These are phyloP conservation scores for Drosophila tropicalis DNA, from an alignment of 1,140 invertebrate genomes.

Conservation along the genomic window DNA sequence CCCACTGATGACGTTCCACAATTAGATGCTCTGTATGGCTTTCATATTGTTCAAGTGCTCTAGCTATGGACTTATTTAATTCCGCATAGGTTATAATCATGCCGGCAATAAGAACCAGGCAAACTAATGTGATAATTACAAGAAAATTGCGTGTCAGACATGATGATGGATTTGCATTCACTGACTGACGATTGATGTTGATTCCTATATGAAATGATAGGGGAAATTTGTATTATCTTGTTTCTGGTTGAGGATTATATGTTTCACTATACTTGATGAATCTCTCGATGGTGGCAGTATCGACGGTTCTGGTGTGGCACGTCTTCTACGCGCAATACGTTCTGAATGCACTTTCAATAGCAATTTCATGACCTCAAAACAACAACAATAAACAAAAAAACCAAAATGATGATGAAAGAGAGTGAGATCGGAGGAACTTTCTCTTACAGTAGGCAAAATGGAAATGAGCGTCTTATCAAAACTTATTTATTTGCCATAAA, in stretches of 20 bases:
- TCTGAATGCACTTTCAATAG: constrained; percentile 78
- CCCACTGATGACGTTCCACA: constrained; percentile 84
- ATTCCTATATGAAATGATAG: constrained; percentile 51
- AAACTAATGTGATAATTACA: constrained; percentile 58
- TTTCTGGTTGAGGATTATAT: too few relatives aligned
- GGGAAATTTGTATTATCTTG: constrained; percentile 1
- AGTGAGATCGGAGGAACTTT: constrained; percentile 1
- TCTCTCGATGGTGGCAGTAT: constrained; percentile 34
- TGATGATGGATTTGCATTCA: constrained; percentile 41
- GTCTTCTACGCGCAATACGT: constrained; percentile 68
- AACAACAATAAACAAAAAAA: background rate
- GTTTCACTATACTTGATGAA: constrained; percentile 34
- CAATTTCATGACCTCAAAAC: constrained; percentile 63
- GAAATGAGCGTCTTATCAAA: constrained; percentile 36
- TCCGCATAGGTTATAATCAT: constrained; percentile 63
- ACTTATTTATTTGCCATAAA: background rate
- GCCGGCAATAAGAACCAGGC: constrained; percentile 58
- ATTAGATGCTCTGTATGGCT: constrained; percentile 46
- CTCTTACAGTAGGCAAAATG: constrained; percentile 18
- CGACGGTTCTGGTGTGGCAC: constrained; percentile 53
- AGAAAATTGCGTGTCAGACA: constrained; percentile 63
- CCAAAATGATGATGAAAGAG: background rate
- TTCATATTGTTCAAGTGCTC: constrained; percentile 6
- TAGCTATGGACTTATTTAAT: constrained; percentile 23
- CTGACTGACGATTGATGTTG: constrained; percentile 40